Evolutionary conservation across 2,797 vertebrate species (phyloP), one percentile per base, ranked within the genome.

Genomic region (Heterohyrax brucei): DNA sequence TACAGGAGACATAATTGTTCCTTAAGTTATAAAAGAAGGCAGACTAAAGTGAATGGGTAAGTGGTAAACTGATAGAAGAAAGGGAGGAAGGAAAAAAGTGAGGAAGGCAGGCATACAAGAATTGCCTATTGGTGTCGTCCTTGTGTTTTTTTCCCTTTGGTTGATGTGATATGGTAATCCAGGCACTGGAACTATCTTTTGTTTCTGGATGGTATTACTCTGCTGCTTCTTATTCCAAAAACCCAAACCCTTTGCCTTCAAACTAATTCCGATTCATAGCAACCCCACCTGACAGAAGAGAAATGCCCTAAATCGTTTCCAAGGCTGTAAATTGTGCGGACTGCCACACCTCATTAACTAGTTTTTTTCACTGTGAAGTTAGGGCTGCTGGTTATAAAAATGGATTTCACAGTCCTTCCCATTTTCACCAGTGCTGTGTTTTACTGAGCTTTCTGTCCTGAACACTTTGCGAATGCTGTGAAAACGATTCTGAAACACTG

Each of bases 371-470:
- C 48, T 59, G 2, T 88, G 8, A 87, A 93, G 78, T 79, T 39
- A n/a, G 76, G n/a, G 10, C 64, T 95, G 26, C 77, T 59, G 68
- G 3, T 87, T 89, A 28, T 19, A 39, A 39, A 39, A 44, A 28
- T 78, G 21, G 56, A 75, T 56, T 78, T 77, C 33, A 26, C 30
- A 85, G 78, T 30, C 46, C 24, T 72, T 30, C 92, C 53, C 33
- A 5, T n/a, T 56, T 88, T 39, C 22, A 76, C 61, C 24, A 59
- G n/a, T 59, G 5, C 61, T 59, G 68, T 28, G 53, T 93, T 87
- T 64, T 84, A 89, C 56, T 73, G 80, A 94, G 39, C 77, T 77
- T 91, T 66, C 76, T 92, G 22, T 50, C 13, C 75, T 61, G 59
- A 48, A 39, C 28, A 53, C 66, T 86, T 91, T 56, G 7, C 53